Percentiles rank a stretch among this genome's conserved stretches.
These are phyloP conservation scores for Zosterops borbonicus DNA, from an alignment of 2,113 vertebrate genomes.

Conservation along the genomic window DNA sequence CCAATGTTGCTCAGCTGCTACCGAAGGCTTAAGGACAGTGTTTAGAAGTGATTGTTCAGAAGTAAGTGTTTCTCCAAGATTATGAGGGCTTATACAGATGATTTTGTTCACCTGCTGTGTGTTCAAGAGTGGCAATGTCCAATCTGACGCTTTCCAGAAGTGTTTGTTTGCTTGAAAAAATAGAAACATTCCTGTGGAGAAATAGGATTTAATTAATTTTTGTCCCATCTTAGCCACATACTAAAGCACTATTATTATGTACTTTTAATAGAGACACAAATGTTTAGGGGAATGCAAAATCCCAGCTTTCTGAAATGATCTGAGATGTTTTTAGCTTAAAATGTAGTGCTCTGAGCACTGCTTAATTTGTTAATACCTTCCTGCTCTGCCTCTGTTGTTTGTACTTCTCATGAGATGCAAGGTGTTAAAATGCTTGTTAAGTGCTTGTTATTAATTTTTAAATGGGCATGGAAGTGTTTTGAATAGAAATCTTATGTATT, in stretches of 20 bases:
- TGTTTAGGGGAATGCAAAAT: neutral
- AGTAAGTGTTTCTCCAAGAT: constrained; percentile 48
- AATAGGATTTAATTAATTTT: neutral
- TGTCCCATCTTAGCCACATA: neutral
- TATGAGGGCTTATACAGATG: constrained; percentile 42
- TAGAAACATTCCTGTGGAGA: neutral
- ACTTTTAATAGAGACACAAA: neutral
- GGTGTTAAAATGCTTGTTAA: neutral
- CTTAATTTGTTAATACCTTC: neutral
- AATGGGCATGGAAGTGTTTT: neutral
- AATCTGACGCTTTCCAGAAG: neutral
- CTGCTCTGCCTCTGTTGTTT: neutral
- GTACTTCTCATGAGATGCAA: neutral
- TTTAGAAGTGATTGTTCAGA: constrained; percentile 38
- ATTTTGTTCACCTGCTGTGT: constrained; percentile 47
- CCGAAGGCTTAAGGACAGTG: neutral
- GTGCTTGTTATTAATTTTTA: neutral
- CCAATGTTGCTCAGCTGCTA: neutral
- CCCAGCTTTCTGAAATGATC: neutral
- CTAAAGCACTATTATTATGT: neutral
- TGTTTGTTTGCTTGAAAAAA: constrained; percentile 8
- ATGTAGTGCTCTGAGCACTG: neutral
- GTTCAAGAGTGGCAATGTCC: neutral
- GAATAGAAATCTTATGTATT: neutral
- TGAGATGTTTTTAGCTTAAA: neutral